phyloP scores from a whole-genome alignment of 2,888 invertebrate species.

The Rhagium mordax region DNA sequence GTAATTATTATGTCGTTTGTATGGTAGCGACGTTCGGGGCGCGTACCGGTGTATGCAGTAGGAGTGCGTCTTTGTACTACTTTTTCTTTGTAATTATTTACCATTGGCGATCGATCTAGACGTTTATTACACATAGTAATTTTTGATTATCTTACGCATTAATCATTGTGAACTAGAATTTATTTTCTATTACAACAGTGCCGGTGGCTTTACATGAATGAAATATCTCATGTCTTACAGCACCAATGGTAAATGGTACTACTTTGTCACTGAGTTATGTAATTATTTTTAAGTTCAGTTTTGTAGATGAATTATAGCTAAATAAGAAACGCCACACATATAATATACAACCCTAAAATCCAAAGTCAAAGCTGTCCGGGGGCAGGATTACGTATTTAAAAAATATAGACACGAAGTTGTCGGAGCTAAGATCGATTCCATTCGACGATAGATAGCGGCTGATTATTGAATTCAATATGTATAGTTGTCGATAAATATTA shows the following conservation, averaged over 20 bases:
- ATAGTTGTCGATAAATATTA: too few species aligned
- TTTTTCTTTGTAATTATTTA: not conserved
- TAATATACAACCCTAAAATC: too few species aligned
- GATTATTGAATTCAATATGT: too few species aligned
- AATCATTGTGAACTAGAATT: not conserved
- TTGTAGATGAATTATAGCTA: too few species aligned
- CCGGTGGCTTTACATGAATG: not conserved
- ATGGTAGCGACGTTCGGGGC: not conserved
- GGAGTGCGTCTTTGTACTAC: not conserved
- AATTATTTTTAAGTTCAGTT: too few species aligned
- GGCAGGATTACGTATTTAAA: too few species aligned
- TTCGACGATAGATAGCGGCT: too few species aligned
- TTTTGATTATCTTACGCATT: not conserved
- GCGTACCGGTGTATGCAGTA: not conserved
- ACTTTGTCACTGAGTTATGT: too few species aligned
- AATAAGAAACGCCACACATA: too few species aligned
- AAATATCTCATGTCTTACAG: not conserved
- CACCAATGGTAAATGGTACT: not conserved
- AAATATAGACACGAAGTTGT: too few species aligned
- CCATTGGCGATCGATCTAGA: not conserved
- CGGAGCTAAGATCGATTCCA: too few species aligned
- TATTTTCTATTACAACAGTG: not conserved
- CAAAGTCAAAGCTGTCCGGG: too few species aligned
- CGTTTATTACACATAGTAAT: not conserved
- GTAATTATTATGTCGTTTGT: not conserved